These are phyloP conservation scores for Lophotis ruficrista DNA, from an alignment of 2,113 vertebrate genomes.

Conservation along the genomic window DNA sequence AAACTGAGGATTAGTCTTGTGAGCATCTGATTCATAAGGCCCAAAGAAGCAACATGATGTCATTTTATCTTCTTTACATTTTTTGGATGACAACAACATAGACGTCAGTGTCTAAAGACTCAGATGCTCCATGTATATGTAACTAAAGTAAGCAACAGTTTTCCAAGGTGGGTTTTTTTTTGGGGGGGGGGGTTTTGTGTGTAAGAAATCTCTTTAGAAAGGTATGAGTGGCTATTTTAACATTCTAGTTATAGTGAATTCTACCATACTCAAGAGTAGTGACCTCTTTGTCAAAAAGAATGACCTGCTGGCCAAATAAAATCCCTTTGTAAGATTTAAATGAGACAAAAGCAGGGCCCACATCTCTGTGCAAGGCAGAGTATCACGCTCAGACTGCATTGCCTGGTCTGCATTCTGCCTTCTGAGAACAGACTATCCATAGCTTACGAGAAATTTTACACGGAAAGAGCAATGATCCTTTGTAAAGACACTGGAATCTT, in stretches of 20 bases:
- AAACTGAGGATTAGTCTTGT: background rate
- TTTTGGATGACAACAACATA: background rate
- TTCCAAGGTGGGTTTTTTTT: background rate
- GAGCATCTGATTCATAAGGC: background rate
- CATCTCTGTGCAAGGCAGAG: background rate
- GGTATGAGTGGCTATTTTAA: background rate
- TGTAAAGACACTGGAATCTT: background rate
- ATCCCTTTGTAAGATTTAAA: background rate
- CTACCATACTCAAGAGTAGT: background rate
- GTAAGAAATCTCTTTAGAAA: background rate
- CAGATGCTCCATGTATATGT: background rate
- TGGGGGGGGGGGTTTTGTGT: too few species aligned
- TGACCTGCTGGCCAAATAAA: background rate
- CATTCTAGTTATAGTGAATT: accelerated
- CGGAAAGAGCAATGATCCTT: background rate
- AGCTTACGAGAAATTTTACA: background rate
- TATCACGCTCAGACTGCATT: background rate
- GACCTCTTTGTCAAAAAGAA: background rate
- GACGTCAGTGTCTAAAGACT: background rate
- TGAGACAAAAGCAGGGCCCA: background rate
- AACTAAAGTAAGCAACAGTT: background rate
- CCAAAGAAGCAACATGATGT: background rate
- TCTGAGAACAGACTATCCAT: background rate
- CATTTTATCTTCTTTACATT: background rate
- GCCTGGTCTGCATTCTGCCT: background rate